phyloP scores from a whole-genome alignment of 2,113 vertebrate genomes.

The Harpagus bidentatus region DNA sequence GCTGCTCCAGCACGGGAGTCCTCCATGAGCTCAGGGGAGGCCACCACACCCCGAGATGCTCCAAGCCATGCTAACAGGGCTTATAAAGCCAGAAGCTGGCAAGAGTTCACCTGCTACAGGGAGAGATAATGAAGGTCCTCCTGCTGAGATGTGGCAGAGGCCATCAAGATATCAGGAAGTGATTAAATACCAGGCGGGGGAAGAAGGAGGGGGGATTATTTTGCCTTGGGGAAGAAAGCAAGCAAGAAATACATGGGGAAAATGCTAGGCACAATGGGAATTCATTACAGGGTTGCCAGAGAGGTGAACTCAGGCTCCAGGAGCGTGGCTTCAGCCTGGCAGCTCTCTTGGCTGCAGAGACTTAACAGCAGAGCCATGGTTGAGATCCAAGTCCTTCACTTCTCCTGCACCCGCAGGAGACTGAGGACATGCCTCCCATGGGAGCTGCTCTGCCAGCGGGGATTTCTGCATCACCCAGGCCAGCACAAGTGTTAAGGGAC shows the following conservation, averaged over 20 bases:
- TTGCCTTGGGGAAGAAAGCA: not conserved
- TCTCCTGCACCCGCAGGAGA: not conserved
- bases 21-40: not conserved
- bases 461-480: not conserved
- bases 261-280: not conserved
- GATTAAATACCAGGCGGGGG: not conserved
- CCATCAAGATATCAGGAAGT: not conserved
- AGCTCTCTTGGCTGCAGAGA: not conserved
- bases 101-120: not conserved
- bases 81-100: not conserved
- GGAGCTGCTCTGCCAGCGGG: not conserved
- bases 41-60: not conserved
- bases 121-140: not conserved
- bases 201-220: not conserved
- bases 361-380: not conserved
- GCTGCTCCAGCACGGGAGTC: accelerated
- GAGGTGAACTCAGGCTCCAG: not conserved
- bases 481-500: not conserved
- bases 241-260: not conserved
- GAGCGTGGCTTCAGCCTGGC: not conserved
- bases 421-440: accelerated
- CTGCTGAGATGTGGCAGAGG: not conserved
- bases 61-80: not conserved
- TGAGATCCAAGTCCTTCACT: not conserved
- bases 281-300: not conserved